phyloP scores from a whole-genome alignment of 2,113 vertebrate species.

The Brachyistius frenatus region DNA sequence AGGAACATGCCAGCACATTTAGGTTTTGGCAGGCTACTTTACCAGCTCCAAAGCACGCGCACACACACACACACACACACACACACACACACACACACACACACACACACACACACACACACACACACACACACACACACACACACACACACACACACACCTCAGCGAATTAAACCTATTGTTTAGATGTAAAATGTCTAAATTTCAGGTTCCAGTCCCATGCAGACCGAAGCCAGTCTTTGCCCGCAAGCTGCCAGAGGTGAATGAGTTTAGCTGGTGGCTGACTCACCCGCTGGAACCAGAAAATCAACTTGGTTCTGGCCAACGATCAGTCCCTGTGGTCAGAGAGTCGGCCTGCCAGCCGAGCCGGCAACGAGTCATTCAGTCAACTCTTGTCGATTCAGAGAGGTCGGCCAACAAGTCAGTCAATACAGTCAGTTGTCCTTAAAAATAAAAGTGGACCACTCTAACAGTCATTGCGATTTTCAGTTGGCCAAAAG shows the following conservation, averaged over 20 bases:
- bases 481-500: too few species aligned
- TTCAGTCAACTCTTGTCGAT: conserved; percentile 48
- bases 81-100: conserved; percentile 3
- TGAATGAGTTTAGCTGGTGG: conserved; percentile 67
- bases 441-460: conserved; percentile 28
- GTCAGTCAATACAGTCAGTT: conserved; percentile 38
- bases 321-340: conserved; percentile 56
- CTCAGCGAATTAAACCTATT: conserved; percentile 51
- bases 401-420: conserved; percentile 54
- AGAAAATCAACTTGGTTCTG: conserved; percentile 43
- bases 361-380: conserved; percentile 51
- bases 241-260: conserved; percentile 43
- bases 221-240: conserved; percentile 7
- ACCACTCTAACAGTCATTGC: conserved; percentile 19
- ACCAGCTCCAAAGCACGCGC: conserved; percentile 22
- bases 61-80: conserved; percentile 17
- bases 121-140: neutral
- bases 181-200: conserved; percentile 59
- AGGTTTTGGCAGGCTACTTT: conserved; percentile 33
- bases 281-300: conserved; percentile 66
- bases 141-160: conserved; percentile 20
- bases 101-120: conserved; percentile 37
- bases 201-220: conserved; percentile 44
- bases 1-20: conserved; percentile 41
- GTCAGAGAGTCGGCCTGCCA: conserved; percentile 57